A percentile compares a stretch with the other conserved stretches of the same genome.
Conservation (phyloP, 2,888 invertebrate genomes). For the Hesperia comma region DNA sequence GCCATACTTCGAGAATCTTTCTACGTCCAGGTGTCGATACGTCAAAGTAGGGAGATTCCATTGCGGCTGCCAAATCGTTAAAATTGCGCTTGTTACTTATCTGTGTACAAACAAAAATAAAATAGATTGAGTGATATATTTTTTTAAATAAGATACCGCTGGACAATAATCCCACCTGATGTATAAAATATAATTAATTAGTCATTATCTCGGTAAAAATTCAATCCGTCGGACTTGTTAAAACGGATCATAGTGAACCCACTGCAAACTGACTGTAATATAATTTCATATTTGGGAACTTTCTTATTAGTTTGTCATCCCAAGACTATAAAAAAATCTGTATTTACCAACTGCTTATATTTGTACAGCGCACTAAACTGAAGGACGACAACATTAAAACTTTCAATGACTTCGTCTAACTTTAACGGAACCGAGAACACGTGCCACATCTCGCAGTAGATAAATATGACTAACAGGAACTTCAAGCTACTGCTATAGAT, state of each 20-base stretch:
- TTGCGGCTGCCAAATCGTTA: constrained; percentile 60
- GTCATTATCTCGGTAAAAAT: no score
- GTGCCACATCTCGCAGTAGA: constrained; percentile 62
- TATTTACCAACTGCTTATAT: constrained; percentile 64
- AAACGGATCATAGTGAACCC: no score
- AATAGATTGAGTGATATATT: no score
- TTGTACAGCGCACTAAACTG: constrained; percentile 63
- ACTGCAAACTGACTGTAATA: no score
- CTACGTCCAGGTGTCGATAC: constrained; percentile 57
- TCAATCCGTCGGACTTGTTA: no score
- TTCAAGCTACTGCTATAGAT: constrained; percentile 59
- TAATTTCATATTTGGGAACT: no score
- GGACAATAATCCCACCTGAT: no score
- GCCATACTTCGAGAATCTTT: constrained; percentile 59
- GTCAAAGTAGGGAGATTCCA: constrained; percentile 67
- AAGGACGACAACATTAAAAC: constrained; percentile 58
- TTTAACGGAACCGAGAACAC: constrained; percentile 51
- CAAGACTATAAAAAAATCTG: neutral
- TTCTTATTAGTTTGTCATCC: no score
- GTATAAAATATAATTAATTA: no score
- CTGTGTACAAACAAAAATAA: neutral
- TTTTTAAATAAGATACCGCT: no score
- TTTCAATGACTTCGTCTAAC: constrained; percentile 58
- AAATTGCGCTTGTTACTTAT: constrained; percentile 52
- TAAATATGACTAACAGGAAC: constrained; percentile 51